A percentile compares a stretch with the other conserved stretches of the same genome.
Conservation (phyloP, 1,140 invertebrate species). For the Colletes latitarsis region DNA sequence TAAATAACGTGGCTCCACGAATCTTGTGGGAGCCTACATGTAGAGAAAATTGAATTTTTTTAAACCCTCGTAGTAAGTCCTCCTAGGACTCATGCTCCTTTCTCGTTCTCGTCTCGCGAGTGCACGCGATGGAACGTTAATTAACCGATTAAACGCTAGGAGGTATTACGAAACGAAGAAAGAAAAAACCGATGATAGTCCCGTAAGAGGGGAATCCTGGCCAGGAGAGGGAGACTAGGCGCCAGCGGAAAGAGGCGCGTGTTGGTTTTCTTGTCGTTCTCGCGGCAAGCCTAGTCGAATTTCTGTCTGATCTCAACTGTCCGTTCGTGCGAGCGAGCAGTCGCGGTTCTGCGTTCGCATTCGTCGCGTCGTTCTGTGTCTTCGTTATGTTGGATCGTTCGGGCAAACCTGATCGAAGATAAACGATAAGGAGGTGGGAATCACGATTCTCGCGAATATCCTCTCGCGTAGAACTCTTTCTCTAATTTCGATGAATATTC, state of each 20-base stretch:
- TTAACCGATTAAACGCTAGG: neutral
- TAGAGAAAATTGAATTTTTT: too few relatives aligned
- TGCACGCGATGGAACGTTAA: neutral
- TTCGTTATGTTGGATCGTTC: neutral
- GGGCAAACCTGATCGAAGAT: neutral
- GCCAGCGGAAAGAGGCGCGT: slow-evolving; percentile 31
- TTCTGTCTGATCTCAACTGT: slow-evolving; percentile 22
- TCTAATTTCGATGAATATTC: too few relatives aligned
- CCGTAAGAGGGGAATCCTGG: neutral
- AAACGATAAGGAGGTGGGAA: neutral
- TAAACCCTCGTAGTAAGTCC: too few relatives aligned
- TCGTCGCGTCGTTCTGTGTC: slow-evolving; percentile 17
- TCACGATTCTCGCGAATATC: too few relatives aligned
- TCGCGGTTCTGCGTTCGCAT: slow-evolving; percentile 36
- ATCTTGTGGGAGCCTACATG: too few relatives aligned
- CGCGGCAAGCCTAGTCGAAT: slow-evolving; percentile 31
- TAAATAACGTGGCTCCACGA: too few relatives aligned
- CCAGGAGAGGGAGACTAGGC: neutral
- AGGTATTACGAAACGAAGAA: neutral
- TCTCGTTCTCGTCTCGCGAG: neutral
- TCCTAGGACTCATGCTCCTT: too few relatives aligned
- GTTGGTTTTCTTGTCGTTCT: slow-evolving; percentile 20
- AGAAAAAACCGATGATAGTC: neutral
- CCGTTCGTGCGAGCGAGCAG: slow-evolving; percentile 33
- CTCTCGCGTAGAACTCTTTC: too few relatives aligned